phyloP scores from a whole-genome alignment of 30 jellyfish, hydroid and myxozoan genomes.

The Chrysaora quinquecirrha region DNA sequence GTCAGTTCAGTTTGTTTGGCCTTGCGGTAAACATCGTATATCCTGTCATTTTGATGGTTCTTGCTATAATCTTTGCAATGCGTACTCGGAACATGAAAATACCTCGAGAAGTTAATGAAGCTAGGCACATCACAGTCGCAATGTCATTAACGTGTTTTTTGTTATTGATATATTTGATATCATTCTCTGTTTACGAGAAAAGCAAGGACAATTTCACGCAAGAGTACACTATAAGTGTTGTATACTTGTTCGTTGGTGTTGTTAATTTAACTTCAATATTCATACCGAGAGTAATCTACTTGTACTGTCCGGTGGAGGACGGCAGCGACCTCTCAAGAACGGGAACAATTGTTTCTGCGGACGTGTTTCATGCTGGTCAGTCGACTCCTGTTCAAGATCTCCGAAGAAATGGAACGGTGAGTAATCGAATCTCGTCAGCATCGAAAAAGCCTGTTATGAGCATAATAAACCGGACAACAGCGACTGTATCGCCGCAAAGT shows the following conservation, averaged over 20 bases:
- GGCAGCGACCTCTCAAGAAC: too few species aligned
- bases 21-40: constrained; percentile 28
- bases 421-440: too few species aligned
- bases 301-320: neutral
- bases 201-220: constrained; percentile 7
- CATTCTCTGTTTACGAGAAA: constrained; percentile 13
- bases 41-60: constrained; percentile 19
- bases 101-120: constrained; percentile 34
- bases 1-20: constrained; percentile 18
- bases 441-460: too few species aligned
- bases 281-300: constrained; percentile 19
- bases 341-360: too few species aligned
- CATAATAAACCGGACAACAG: too few species aligned
- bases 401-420: too few species aligned
- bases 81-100: constrained; percentile 13
- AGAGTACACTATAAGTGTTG: constrained; percentile 36
- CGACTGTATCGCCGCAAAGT: too few species aligned
- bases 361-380: too few species aligned
- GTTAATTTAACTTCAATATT: constrained; percentile 5
- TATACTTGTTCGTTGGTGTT: constrained; percentile 33
- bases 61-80: constrained; percentile 29
- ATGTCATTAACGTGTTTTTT: constrained; percentile 25
- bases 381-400: too few species aligned
- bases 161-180: constrained; percentile 11
- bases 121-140: constrained; percentile 27